Percentiles rank a stretch among this genome's conserved stretches.
Conservation (phyloP, 2,888 invertebrate genomes). For the Trissonchulus sp. region DNA sequence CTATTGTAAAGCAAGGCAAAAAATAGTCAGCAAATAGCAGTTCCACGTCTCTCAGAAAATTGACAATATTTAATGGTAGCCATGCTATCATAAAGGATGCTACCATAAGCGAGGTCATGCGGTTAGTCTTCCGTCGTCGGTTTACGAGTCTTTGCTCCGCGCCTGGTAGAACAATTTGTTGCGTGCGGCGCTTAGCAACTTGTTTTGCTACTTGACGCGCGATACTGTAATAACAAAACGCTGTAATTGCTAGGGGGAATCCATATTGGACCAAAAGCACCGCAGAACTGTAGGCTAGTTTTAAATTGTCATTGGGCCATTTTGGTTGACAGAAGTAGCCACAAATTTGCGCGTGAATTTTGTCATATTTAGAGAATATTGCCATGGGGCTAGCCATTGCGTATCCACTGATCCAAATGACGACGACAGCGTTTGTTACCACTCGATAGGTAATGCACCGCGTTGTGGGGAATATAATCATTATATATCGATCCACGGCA, state of each 20-base stretch:
- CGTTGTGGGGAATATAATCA: slow-evolving; percentile 41
- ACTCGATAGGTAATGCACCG: slow-evolving; percentile 41
- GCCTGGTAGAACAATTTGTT: not conserved
- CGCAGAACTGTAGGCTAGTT: slow-evolving; percentile 39
- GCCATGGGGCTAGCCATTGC: slow-evolving; percentile 46
- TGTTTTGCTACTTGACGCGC: slow-evolving; percentile 18
- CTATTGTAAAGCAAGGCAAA: not conserved
- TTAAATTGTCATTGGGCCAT: slow-evolving; percentile 41
- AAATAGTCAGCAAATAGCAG: not conserved
- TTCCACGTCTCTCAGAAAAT: slow-evolving; percentile 38
- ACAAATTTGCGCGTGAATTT: slow-evolving; percentile 37
- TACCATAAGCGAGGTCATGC: slow-evolving; percentile 56
- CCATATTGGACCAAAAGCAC: slow-evolving; percentile 48
- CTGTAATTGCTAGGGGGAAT: slow-evolving; percentile 45
- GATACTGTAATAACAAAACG: slow-evolving; percentile 41
- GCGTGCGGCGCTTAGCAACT: not conserved
- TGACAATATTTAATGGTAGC: slow-evolving; percentile 54
- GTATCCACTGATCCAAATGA: slow-evolving; percentile 46
- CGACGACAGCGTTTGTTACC: slow-evolving; percentile 41
- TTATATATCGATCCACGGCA: slow-evolving; percentile 47
- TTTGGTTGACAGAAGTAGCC: slow-evolving; percentile 48
- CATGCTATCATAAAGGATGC: slow-evolving; percentile 55
- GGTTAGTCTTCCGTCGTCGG: slow-evolving; percentile 52
- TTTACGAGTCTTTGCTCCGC: not conserved
- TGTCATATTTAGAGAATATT: slow-evolving; percentile 39